Percentiles rank a stretch among this genome's conserved stretches.
Conservation (phyloP, 2,797 vertebrate genomes). For the Orestias chungarensis region DNA sequence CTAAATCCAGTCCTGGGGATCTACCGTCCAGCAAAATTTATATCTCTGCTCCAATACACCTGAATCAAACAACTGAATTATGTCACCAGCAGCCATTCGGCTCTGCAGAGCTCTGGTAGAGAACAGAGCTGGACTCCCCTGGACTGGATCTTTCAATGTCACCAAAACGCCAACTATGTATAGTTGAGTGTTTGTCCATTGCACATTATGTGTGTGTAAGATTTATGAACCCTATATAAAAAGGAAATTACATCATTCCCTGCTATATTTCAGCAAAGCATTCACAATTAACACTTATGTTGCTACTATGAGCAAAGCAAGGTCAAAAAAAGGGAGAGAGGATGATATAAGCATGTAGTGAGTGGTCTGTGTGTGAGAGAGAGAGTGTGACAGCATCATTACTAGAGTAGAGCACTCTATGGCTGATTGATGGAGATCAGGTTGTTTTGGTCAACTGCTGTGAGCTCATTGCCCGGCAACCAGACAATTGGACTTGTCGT, state of each 20-base stretch:
- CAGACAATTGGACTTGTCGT: constrained; percentile 62
- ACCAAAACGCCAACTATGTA: neutral
- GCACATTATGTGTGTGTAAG: constrained; percentile 3
- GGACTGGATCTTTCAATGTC: constrained; percentile 9
- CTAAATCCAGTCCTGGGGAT: too few species aligned
- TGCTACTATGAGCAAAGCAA: constrained; percentile 41
- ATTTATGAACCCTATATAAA: constrained; percentile 31
- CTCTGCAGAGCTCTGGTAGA: too few species aligned
- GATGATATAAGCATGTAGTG: constrained; percentile 47
- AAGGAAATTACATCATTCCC: constrained; percentile 33
- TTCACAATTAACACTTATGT: constrained; percentile 30
- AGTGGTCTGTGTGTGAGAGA: constrained; percentile 11
- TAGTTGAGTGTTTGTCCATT: neutral
- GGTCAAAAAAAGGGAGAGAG: constrained; percentile 56
- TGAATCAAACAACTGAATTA: too few species aligned
- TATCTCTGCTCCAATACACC: too few species aligned
- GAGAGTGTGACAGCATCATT: constrained; percentile 84
- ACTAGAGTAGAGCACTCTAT: constrained; percentile 77
- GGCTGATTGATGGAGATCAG: constrained; percentile 84
- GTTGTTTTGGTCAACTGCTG: constrained; percentile 69
- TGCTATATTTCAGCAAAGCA: constrained; percentile 42
- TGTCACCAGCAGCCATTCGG: too few species aligned
- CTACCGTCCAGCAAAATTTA: too few species aligned
- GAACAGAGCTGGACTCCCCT: too few species aligned
- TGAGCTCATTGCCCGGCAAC: constrained; percentile 75